Evolutionary conservation across 2,797 vertebrate species (phyloP).

Genomic region (Crocodylus rhombifer): DNA sequence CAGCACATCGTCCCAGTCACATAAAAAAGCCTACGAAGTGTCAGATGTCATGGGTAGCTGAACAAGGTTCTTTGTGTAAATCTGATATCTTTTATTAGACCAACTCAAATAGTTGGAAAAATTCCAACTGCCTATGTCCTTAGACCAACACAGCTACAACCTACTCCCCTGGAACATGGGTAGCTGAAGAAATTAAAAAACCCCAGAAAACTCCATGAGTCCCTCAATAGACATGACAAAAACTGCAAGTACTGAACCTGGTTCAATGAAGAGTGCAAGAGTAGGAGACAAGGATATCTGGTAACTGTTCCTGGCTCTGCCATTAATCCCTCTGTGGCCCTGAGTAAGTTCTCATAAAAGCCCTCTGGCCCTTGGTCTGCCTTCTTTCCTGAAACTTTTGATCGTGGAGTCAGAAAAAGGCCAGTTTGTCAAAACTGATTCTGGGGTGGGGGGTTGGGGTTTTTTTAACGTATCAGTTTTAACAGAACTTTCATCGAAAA

Average conservation of each 20-base stretch:
- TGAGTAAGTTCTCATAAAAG: not conserved
- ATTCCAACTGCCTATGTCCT: too few relatives aligned
- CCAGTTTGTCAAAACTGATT: not conserved
- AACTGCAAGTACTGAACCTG: not conserved
- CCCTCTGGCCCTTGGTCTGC: not conserved
- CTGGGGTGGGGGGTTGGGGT: too few relatives aligned
- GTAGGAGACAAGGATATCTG: not conserved
- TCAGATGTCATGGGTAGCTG: not conserved
- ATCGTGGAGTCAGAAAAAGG: not conserved
- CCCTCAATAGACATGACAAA: not conserved
- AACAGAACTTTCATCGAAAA: not conserved
- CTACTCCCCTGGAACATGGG: too few relatives aligned
- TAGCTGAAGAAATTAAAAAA: not conserved
- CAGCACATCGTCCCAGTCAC: not conserved
- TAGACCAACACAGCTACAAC: too few relatives aligned
- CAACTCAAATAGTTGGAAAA: too few relatives aligned
- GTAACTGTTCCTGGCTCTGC: not conserved
- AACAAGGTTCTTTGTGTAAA: not conserved
- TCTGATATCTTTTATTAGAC: too few relatives aligned
- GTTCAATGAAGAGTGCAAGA: not conserved
- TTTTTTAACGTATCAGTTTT: not conserved
- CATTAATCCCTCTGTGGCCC: not conserved
- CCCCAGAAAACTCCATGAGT: not conserved
- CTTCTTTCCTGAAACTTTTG: not conserved
- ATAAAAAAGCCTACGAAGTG: not conserved